A percentile compares a stretch with the other conserved stretches of the same genome.
Evolutionary conservation across 2,888 invertebrate genomes (phyloP).

Genomic region (Diplolepis rosae): DNA sequence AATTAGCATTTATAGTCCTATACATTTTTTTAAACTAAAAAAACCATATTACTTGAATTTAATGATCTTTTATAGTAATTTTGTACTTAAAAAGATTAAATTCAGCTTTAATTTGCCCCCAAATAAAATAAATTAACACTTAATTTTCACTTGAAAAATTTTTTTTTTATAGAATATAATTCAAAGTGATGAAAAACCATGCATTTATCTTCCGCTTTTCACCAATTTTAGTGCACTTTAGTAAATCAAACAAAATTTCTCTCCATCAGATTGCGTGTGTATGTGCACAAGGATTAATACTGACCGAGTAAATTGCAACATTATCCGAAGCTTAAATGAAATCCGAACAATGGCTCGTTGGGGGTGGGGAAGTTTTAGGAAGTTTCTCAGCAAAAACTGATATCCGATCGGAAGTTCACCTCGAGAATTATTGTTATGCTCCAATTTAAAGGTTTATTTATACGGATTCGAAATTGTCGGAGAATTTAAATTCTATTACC

Average conservation of each 20-base stretch:
- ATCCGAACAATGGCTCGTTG: constrained; percentile 1
- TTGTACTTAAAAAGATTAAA: not conserved
- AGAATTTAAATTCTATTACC: not conserved
- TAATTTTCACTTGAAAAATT: not conserved
- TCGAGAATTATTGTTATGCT: not conserved
- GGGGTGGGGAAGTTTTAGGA: not conserved
- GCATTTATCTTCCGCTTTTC: not conserved
- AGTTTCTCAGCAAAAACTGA: not conserved
- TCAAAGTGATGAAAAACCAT: not conserved
- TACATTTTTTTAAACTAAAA: too few relatives aligned
- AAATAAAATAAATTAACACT: not conserved
- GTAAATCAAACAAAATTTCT: constrained; percentile 22
- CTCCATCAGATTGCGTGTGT: not conserved
- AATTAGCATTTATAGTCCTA: too few relatives aligned
- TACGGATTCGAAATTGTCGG: not conserved
- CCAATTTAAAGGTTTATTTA: not conserved
- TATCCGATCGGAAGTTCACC: not conserved
- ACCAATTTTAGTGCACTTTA: not conserved
- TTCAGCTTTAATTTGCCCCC: not conserved
- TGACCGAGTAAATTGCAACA: constrained; percentile 15
- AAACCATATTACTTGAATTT: too few relatives aligned
- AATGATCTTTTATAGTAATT: not conserved
- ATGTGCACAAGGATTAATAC: constrained; percentile 14
- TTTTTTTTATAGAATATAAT: not conserved
- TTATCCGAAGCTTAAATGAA: constrained; percentile 15